Base-by-base conservation (phyloP, 2,113 vertebrate species). In the Hemiprocne comata region DNA sequence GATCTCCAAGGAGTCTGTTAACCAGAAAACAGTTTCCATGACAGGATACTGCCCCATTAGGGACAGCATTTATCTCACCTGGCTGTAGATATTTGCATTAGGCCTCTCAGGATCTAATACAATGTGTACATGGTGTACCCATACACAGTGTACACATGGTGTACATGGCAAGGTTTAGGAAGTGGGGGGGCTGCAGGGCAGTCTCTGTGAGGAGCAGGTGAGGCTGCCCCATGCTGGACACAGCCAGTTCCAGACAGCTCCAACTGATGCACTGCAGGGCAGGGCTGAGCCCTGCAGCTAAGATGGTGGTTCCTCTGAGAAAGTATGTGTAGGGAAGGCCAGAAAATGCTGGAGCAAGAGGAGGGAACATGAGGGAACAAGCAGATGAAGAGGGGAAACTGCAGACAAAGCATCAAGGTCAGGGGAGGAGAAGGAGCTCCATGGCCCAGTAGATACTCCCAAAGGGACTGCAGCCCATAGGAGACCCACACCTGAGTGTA, bases 251-350 rank as follows among this genome's bases (percentile, higher is more conserved):
- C 44, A 23, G 26, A 6, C 6, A 1, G 31, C 8, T 76, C 57
- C 65, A 71, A 6, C 0, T 0, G 2, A 18, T 20, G 25, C 21
- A 55, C 17, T 4, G 0, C 50, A 25, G 19, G 62, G 34, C 50
- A 42, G 4, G 0, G 16, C 55, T 20, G 15, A 33, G 44, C 28
- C 31, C 23, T 1, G 1, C 50, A 48, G 34, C 6, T 6, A 46
- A 19, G 20, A 20, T 46, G 71, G 42, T 1, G 8, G 28, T 0
- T 1, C 17, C 20, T 51, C 2, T 1, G 17, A 17, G 5, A 53
- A 48, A 12, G n/a, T 1, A 0, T 19, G 17, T 7, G 17, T 55
- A 14, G 17, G 46, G 34, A 86, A 67, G 48, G 18, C 17, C 34
- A 81, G 31, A 61, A 8, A 80, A 26, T 9, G 58, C 20, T 58